phyloP scores from a whole-genome alignment of 2,888 invertebrate genomes.

The Philaethria dido region DNA sequence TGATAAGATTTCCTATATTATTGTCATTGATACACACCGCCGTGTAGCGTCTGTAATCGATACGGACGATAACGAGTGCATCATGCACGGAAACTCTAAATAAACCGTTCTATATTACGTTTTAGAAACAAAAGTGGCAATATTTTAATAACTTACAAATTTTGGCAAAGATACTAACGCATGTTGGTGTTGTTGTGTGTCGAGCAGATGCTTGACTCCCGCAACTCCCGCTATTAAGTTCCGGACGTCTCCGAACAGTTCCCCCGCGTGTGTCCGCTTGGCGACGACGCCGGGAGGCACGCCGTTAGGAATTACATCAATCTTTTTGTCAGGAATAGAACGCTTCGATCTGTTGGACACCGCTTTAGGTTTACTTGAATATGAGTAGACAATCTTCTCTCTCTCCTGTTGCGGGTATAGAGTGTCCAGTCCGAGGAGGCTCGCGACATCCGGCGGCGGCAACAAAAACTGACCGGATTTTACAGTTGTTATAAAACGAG shows the following conservation, averaged over 20 bases:
- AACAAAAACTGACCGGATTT: slow-evolving; percentile 90
- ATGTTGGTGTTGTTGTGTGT: slow-evolving; percentile 43
- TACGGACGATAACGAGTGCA: slow-evolving; percentile 14
- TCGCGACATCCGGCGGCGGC: slow-evolving; percentile 89
- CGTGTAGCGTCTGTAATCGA: slow-evolving; percentile 23
- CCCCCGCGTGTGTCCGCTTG: slow-evolving; percentile 39
- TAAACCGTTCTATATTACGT: not conserved
- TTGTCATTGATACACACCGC: not conserved
- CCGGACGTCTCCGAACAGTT: slow-evolving; percentile 55
- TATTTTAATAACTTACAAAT: not conserved
- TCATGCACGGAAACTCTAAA: slow-evolving; percentile 1
- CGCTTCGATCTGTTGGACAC: slow-evolving; percentile 61
- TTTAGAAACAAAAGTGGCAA: not conserved
- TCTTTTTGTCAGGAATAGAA: slow-evolving; percentile 48
- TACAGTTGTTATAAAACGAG: slow-evolving; percentile 92
- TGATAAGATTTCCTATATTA: not conserved
- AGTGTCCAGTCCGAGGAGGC: slow-evolving; percentile 83
- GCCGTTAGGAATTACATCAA: slow-evolving; percentile 43
- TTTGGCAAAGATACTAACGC: slow-evolving; percentile 42
- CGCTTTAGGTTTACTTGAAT: slow-evolving; percentile 86
- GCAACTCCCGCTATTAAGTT: slow-evolving; percentile 65
- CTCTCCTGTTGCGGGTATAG: slow-evolving; percentile 63
- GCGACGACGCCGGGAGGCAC: slow-evolving; percentile 37
- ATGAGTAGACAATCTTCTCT: slow-evolving; percentile 84
- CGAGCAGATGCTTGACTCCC: slow-evolving; percentile 56